Conservation (phyloP, 2,113 vertebrate genomes). For the Trachemys scripta region DNA sequence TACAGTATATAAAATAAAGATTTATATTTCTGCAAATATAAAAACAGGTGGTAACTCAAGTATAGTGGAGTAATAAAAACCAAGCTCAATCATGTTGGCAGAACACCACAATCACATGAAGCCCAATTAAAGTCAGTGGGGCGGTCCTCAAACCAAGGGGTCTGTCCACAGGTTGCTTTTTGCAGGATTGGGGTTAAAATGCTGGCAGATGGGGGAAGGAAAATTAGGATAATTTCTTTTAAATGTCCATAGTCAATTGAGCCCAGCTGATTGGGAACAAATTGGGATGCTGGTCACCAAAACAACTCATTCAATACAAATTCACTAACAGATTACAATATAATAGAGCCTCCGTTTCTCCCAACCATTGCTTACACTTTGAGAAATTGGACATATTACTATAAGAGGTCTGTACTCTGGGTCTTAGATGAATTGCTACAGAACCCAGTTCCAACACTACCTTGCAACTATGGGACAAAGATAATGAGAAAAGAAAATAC, state of each 20-base stretch:
- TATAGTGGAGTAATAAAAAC: not conserved
- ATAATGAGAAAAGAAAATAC: not conserved
- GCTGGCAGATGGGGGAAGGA: not conserved
- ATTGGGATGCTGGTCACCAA: not conserved
- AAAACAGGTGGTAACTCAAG: not conserved
- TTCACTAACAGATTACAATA: not conserved
- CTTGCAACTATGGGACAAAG: not conserved
- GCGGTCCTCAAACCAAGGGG: not conserved
- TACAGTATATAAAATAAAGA: not conserved
- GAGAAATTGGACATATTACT: not conserved
- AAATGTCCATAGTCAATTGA: not conserved
- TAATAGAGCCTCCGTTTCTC: not conserved
- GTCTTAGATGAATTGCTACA: not conserved
- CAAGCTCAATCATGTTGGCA: not conserved
- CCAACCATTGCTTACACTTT: not conserved
- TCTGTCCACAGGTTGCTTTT: not conserved
- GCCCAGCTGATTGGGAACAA: not conserved
- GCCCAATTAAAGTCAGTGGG: not conserved
- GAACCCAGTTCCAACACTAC: not conserved
- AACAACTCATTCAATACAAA: not conserved
- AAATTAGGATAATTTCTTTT: not conserved
- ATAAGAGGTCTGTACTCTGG: too few species aligned
- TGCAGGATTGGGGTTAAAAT: not conserved
- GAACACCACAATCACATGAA: not conserved
- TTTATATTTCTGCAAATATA: not conserved